These are phyloP conservation scores for Pandemis corylana DNA, from an alignment of 2,888 invertebrate genomes.

Conservation along the genomic window DNA sequence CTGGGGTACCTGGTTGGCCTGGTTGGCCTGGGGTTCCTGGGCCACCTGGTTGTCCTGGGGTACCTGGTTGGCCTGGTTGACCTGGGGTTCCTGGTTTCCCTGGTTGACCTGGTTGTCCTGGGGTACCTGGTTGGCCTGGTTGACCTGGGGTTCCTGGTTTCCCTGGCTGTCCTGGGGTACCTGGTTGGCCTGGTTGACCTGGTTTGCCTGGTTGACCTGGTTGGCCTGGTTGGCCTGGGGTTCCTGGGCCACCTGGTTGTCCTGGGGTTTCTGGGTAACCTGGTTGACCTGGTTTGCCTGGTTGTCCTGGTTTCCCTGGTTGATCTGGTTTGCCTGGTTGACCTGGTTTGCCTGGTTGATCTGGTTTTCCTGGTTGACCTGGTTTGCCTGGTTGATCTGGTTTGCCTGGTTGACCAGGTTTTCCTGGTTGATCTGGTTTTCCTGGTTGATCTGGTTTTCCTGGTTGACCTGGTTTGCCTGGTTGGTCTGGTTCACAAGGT, in stretches of 20 bases:
- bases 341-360: background rate
- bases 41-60: background rate
- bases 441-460: background rate
- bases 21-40: background rate
- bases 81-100: background rate
- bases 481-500: background rate
- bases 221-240: background rate
- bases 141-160: background rate
- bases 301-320: background rate
- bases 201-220: constrained; percentile 2
- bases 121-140: background rate
- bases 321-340: background rate
- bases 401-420: background rate
- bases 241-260: background rate
- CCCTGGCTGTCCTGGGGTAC: background rate
- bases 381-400: background rate
- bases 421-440: background rate
- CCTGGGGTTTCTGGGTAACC: background rate
- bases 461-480: background rate
- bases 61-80: background rate
- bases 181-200: background rate
- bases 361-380: background rate
- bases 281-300: background rate
- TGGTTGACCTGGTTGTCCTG: constrained; percentile 1
- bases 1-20: background rate